Evolutionary conservation across 2,797 vertebrate species (phyloP), one percentile per base, ranked within the genome.

Genomic region (Decapterus maruadsi): DNA sequence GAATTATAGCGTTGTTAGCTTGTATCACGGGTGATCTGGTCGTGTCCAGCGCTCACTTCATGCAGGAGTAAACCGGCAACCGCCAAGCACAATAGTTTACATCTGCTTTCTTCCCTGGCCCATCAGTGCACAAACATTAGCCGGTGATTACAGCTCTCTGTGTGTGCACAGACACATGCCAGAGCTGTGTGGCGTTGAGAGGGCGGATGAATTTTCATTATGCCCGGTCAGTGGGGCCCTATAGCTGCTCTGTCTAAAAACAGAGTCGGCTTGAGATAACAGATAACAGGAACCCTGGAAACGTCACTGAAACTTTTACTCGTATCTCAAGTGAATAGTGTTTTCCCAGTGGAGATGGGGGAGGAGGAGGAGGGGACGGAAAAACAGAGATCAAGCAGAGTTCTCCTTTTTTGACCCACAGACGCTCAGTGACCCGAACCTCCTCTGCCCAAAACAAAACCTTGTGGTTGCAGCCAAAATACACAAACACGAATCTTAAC

Each of bases 1-100:
- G 90, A 93, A 91, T 93, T 90, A 91, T 83, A 75, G 60, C 14
- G 57, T 67, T 77, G 87, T 80, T 84, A 85, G 85, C 70, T 83
- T 4, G 57, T 59, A 73, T 80, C 84, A 65, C 2, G 46, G 66
- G 64, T 73, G 70, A 77, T 64, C 66, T 45, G 31, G 80, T 82
- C 19, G 50, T 29, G 56, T 75, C 67, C 59, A 38, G 64, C 71
- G 42, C 34, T 72, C 62, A 53, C 58, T 79, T 68, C 69, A 80
- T 14, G 62, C 66, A 81, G 62, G 38, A 83, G 83, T 43, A 53
- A 77, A 83, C 45, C 19, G 50, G 64, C 48, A 61, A 60, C 36
- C 4, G 17, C 70, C 51, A 38, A 72, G 34, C 8, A 9, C 58
- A 64, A 46, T 38, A 51, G 57, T 86, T 82, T 77, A 79, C 78